phyloP scores from a whole-genome alignment of 1,140 invertebrate species.

The Marisa cornuarietis region DNA sequence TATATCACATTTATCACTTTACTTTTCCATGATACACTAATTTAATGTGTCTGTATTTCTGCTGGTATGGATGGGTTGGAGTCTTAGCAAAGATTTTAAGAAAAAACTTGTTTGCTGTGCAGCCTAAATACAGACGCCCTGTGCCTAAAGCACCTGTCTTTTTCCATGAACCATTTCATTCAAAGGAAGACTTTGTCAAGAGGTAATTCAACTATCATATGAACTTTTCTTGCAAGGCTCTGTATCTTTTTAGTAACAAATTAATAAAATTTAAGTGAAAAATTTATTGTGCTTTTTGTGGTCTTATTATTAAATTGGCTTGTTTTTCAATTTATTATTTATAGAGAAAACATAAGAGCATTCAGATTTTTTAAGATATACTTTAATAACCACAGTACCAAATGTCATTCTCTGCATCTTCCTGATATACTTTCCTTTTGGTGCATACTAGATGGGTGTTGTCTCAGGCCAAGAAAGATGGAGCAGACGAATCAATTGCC shows the following conservation, averaged over 20 bases:
- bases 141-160: slow-evolving; percentile 71
- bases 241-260: not conserved
- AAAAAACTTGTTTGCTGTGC: slow-evolving; percentile 29
- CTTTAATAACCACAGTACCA: not conserved
- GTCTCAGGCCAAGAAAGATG: slow-evolving; percentile 94
- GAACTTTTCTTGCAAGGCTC: not conserved
- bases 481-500: slow-evolving; percentile 84
- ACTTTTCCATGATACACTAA: not conserved
- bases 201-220: slow-evolving; percentile 53
- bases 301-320: not conserved
- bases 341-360: not conserved
- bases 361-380: not conserved
- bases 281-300: not conserved
- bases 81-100: not conserved
- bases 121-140: slow-evolving; percentile 53
- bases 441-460: slow-evolving; percentile 76
- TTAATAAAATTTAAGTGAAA: not conserved
- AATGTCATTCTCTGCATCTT: slow-evolving; percentile 11
- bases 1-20: not conserved
- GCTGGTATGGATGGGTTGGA: not conserved
- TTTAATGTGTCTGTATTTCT: too few species aligned
- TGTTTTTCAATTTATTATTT: not conserved
- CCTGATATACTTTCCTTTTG: slow-evolving; percentile 5
- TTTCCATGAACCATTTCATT: slow-evolving; percentile 90
- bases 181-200: slow-evolving; percentile 77